Evolutionary conservation across 2,888 invertebrate species (phyloP).

Genomic region (Nowickia ferox): DNA sequence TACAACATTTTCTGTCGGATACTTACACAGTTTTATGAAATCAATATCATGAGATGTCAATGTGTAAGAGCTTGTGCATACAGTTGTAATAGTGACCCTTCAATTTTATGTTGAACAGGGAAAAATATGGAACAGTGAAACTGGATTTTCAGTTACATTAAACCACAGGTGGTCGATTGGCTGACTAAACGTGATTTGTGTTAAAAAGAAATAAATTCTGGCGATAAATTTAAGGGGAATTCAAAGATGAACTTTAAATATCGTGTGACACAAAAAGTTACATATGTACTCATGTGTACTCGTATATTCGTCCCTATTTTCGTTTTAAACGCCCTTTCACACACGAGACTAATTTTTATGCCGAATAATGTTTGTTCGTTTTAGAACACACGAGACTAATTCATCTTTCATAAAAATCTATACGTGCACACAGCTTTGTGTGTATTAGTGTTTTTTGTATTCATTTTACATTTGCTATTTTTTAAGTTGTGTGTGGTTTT

Average conservation of each 20-base stretch:
- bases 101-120: slow-evolving; percentile 15
- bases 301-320: too few species aligned
- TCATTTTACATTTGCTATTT: too few species aligned
- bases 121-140: slow-evolving; percentile 39
- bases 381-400: too few species aligned
- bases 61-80: neutral
- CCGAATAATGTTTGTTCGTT: too few species aligned
- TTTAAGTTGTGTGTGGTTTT: too few species aligned
- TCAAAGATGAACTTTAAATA: neutral
- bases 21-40: slow-evolving; percentile 20
- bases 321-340: too few species aligned
- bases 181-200: slow-evolving; percentile 25
- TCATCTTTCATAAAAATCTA: too few species aligned
- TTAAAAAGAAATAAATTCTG: neutral
- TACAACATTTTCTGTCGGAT: slow-evolving; percentile 13
- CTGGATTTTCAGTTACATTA: slow-evolving; percentile 28
- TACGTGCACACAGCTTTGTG: too few species aligned
- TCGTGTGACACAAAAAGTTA: too few species aligned
- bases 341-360: too few species aligned
- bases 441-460: too few species aligned
- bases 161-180: slow-evolving; percentile 50
- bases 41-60: slow-evolving; percentile 15
- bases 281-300: too few species aligned
- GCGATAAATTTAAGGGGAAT: neutral
- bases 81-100: slow-evolving; percentile 9